Evolutionary conservation across 1,140 invertebrate genomes (phyloP), one percentile per base, ranked within the genome.

Genomic region (Drosophila kikkawai): DNA sequence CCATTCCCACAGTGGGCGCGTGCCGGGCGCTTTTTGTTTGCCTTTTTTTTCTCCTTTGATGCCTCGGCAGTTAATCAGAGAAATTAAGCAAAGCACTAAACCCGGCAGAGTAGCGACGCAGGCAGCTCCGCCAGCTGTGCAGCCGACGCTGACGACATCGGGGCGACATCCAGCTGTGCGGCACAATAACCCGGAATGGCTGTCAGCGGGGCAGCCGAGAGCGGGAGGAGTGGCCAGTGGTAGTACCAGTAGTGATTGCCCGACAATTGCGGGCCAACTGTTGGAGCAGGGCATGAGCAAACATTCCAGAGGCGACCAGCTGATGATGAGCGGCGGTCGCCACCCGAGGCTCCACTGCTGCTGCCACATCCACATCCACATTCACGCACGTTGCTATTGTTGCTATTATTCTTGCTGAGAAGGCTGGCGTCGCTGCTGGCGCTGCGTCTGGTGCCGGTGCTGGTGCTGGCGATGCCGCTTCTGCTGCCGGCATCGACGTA

Each of bases 51-150:
- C 39, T 17, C 39, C 39, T 44, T 63, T 36, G 13, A 22, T 55
- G 53, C 57, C 53, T 66, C 47, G 60, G 55, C 80, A 88, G 84
- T 88, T 88, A 84, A 90, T 88, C 84, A 79, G 67, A 75, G 75
- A 88, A 84, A 83, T 88, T 88, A 88, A 88, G 78, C 78, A 81
- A 82, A 71, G 48, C 42, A 60, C 68, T 60, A 71, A 71, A 42
- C 36, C 37, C n/a, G 17, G 42, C 66, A 48, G 53, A 57, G 66
- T 37, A 44, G 60, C 41, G 51, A 47, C 53, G 71, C 45, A 44
- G 47, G 67, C 47, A 48, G 66, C 42, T 44, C 34, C 53, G 71
- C 45, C 57, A 60, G 57, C 79, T 65, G 70, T 55, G 65, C 45
- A 44, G 71, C 22, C 29, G 66, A 47, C 48, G 79, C 39, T 58